A percentile compares a stretch with the other conserved stretches of the same genome.
These are phyloP conservation scores for Distichodus sexfasciatus DNA, from an alignment of 2,797 vertebrate genomes.

Conservation along the genomic window DNA sequence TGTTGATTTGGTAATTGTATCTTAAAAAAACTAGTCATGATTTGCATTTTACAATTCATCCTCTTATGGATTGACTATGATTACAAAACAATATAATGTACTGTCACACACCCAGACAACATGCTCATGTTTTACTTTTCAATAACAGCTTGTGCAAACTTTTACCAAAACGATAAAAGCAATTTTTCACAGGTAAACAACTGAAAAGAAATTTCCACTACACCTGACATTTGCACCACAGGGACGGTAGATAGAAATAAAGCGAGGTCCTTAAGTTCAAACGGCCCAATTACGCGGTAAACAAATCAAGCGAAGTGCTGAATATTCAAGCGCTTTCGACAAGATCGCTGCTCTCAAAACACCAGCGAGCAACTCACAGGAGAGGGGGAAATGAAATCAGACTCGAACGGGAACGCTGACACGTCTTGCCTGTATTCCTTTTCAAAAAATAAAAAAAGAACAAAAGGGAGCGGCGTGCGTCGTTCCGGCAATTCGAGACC, in stretches of 20 bases:
- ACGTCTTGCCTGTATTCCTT: conserved; percentile 20
- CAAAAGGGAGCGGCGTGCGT: conserved; percentile 24
- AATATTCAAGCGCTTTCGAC: conserved; percentile 23
- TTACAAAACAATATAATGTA: too few species aligned
- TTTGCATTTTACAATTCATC: too few species aligned
- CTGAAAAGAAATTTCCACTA: background rate
- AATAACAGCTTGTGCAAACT: background rate
- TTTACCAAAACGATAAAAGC: background rate
- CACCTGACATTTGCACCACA: conserved; percentile 21
- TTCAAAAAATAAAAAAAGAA: conserved; percentile 50
- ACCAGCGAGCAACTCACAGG: conserved; percentile 10
- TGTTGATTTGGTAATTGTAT: too few species aligned
- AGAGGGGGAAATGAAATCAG: conserved; percentile 16
- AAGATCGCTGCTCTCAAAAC: too few species aligned
- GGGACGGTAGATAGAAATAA: too few species aligned
- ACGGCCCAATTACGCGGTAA: conserved; percentile 29
- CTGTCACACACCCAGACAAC: too few species aligned
- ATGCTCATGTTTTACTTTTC: too few species aligned
- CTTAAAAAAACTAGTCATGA: too few species aligned
- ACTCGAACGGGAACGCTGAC: background rate
- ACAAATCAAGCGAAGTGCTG: conserved; percentile 11
- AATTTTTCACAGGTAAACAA: background rate
- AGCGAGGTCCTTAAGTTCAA: too few species aligned
- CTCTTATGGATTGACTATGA: too few species aligned
- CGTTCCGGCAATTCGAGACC: conserved; percentile 37